Base-by-base conservation (phyloP, 2,888 invertebrate genomes). In the Petrolisthes manimaculis region DNA sequence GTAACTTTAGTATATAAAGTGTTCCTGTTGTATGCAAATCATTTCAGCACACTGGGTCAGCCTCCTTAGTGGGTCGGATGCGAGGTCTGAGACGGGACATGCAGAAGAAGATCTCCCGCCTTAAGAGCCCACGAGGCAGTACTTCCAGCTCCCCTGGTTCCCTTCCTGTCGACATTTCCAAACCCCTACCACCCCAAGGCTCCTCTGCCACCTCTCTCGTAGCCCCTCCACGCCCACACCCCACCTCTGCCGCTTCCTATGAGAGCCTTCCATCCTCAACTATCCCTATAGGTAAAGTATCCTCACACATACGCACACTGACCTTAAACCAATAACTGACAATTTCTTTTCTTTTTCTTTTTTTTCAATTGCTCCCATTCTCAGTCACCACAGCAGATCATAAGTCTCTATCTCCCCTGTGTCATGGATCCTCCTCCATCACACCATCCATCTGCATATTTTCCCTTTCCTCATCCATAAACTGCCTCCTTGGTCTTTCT, bases 61-160 rank as follows among this genome's bases (percentile, higher is more conserved):
- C 88, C 5, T 91, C 91, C 4, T 94, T 96, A 92, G 96, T 95
- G 0, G 95, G 95, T 24, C 95, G 95, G 93, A 96, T 96, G 54
- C 94, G 95, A 92, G 95, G 95, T 89, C 94, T 96, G 89, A 94
- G 96, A 91, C 95, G 96, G 94, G 96, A 96, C 93, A 96, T 96
- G 89, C 96, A 96, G 93, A 94, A 95, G 92, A 96, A 96, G 94
- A 96, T 96, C 92, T 95, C 96, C 90, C 95, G 95, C 92, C 93
- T 96, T 14, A 91, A 91, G 83, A 91, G 89, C 56, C 89, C 89
- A 9, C 56, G 89, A 9, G 89, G 86, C 24, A 89, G 83, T 77
- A 84, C 89, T 12, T 86, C 89, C 55, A 86, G 86, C 51, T 89
- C 89, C 18, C 89, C 89, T 1, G 89, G 89, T 14, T 86, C 88